phyloP scores from a whole-genome alignment of 2,797 vertebrate species.

The Melanotaenia pygmaea region DNA sequence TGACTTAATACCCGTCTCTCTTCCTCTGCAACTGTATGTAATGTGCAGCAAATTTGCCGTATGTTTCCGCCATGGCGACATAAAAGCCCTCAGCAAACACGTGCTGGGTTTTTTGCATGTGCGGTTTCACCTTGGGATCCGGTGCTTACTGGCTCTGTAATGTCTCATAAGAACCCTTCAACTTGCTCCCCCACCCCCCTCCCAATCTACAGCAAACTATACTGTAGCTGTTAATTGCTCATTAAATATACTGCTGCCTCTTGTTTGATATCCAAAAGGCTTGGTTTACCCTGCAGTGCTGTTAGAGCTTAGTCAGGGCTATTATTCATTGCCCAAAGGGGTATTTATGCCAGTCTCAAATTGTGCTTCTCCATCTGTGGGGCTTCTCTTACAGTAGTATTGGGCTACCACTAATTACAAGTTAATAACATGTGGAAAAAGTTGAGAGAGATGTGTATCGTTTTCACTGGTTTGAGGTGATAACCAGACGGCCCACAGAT shows the following conservation, averaged over 20 bases:
- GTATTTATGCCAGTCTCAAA: constrained; percentile 74
- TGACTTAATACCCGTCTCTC: constrained; percentile 73
- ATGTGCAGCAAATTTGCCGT: constrained; percentile 61
- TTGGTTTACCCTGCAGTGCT: constrained; percentile 61
- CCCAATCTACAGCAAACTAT: constrained; percentile 52
- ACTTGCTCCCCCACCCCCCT: constrained; percentile 4
- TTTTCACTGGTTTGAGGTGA: constrained; percentile 80
- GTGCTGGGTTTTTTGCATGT: constrained; percentile 50
- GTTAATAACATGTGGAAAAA: constrained; percentile 76
- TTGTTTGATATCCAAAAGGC: constrained; percentile 72
- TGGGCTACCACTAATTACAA: constrained; percentile 82
- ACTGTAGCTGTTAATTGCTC: constrained; percentile 69
- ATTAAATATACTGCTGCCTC: constrained; percentile 67
- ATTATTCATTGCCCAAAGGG: constrained; percentile 72
- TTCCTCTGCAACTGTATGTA: constrained; percentile 61
- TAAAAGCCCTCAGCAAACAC: constrained; percentile 62
- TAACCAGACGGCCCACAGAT: constrained; percentile 76
- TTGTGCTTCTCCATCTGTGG: constrained; percentile 66
- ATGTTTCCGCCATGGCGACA: constrained; percentile 61
- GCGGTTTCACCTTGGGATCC: constrained; percentile 69
- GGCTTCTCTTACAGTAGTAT: constrained; percentile 79
- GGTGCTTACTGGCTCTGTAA: constrained; percentile 52
- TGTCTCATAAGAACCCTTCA: constrained; percentile 45
- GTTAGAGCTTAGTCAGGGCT: constrained; percentile 67
- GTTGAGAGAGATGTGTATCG: constrained; percentile 66